Base-by-base conservation (phyloP, 2,797 vertebrate genomes). In the Cercopithecus diana region DNA sequence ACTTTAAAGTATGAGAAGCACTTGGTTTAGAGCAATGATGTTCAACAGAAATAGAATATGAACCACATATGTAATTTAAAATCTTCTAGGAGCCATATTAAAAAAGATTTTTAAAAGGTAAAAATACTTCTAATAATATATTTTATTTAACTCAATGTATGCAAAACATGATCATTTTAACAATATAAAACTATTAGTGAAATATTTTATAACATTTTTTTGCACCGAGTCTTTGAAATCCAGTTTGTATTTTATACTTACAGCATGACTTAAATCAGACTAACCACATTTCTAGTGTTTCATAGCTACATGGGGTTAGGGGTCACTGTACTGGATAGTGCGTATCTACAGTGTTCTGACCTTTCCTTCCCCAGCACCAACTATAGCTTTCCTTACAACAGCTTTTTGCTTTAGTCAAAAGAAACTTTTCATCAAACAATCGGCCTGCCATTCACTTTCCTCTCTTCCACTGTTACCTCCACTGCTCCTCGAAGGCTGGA, bases 71-170 rank as follows among this genome's bases (percentile, higher is more conserved):
- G 1, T 57, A 76, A 90, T 85, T 95, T 83, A 73, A 88, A n/a
- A 45, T 72, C n/a, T 94, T 82, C 41, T 67, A 64, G 79, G 52
- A 93, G 48, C 30, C 58, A 67, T 50, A 15, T 39, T 70, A 22
- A 45, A 90, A 93, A 93, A 80, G 39, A 30, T 5, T 92, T 80
- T 73, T 43, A 76, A 45, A 64, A 73, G 36, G 8, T 73, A 58
- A 95, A 94, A 88, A 57, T 72, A 92, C 76, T 90, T 92, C 50
- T 88, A 86, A 48, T 58, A 82, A 45, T 57, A 48, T 48, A 77
- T 82, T 88, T 94, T 76, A 72, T 61, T 67, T 90, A 77, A 36
- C 9, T 8, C 45, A 88, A 33, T 20, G 22, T 86, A 82, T 67
- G n/a, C 26, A 84, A 85, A 93, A 88, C 72, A 52, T 41, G 61